Base-by-base conservation (phyloP, 2,888 invertebrate species). In the Ichneumon xanthorius region DNA sequence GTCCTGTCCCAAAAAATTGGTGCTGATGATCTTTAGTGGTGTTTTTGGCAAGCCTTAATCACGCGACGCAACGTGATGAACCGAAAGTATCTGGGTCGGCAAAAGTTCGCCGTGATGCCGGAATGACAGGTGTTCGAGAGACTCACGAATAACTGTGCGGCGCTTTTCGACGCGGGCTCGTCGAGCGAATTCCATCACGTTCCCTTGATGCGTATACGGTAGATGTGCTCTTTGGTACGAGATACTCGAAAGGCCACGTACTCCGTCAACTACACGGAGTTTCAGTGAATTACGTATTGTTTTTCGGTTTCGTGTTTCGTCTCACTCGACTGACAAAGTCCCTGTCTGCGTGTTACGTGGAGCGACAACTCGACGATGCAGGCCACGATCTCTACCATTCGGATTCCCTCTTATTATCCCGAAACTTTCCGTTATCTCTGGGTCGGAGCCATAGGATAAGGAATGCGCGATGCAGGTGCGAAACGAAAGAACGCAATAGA, bases 161-260 rank as follows among this genome's bases (percentile, higher is more conserved):
- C 61, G 70, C 40, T 70, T 70, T 70, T 61, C 78, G 78, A 58
- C 48, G 70, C 45, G 48, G 78, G 58, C 70, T 61, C 45, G 58
- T 7, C 45, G 30, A 78, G 48, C 55, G 61, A 78, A 78, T 78
- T 58, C 78, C 78, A 70, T 70, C 78, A 78, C 78, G 78, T 61
- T 22, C 58, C 14, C 33, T 72, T 45, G 67, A 53, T 77, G 76
- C 58, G 19, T 22, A 50, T 58, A 72, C 37, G 16, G 68, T 48
- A 61, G 58, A 67, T 70, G 70, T 70, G 6, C 16, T 78, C 45
- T 70, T 70, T 55, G 48, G 68, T 22, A 33, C 16, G 70, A 50
- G 50, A 50, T 68, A 37, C 68, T 48, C 68, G 26, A 68, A 68
- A 68, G 68, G 48, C 68, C 68, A 26, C 45, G 68, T 68, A 68